Percentiles rank a stretch among this genome's conserved stretches.
Conservation (phyloP, 2,888 invertebrate genomes). For the Cepaea hortensis region DNA sequence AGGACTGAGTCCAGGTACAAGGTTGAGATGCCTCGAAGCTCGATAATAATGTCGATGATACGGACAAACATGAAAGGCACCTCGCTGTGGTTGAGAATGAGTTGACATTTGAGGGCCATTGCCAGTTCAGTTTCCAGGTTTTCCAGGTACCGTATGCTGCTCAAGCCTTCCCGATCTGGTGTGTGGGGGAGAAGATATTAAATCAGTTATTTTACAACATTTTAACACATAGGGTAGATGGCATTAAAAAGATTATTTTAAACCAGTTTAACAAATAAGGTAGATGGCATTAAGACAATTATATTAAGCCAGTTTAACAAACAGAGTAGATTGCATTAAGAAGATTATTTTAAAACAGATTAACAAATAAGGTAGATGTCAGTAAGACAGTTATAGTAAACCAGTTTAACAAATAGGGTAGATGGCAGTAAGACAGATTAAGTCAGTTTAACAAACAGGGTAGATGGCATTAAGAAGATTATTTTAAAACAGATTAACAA, state of each 20-base stretch:
- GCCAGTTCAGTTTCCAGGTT: conserved; percentile 68
- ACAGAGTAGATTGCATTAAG: no score
- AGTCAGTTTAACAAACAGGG: no score
- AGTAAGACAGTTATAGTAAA: no score
- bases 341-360: no score
- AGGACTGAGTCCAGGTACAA: conserved; percentile 63
- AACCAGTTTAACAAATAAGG: background rate
- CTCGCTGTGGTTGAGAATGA: conserved; percentile 69
- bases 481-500: no score
- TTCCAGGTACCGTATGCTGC: conserved; percentile 58
- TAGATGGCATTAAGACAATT: background rate
- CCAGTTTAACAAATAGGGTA: no score
- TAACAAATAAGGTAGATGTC: no score
- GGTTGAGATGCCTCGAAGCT: conserved; percentile 62
- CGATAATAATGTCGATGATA: conserved; percentile 62
- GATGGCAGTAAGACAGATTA: no score
- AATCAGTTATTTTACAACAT: background rate
- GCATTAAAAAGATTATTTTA: background rate
- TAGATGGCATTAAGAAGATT: no score
- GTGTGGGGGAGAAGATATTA: background rate
- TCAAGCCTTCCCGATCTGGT: conserved; percentile 62
- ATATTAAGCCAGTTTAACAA: no score
- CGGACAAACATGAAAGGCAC: conserved; percentile 58
- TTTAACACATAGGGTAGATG: background rate
- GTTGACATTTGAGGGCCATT: conserved; percentile 69